A percentile compares a stretch with the other conserved stretches of the same genome.
phyloP scores from a whole-genome alignment of 2,888 invertebrate genomes.

The Plebejus anna region DNA sequence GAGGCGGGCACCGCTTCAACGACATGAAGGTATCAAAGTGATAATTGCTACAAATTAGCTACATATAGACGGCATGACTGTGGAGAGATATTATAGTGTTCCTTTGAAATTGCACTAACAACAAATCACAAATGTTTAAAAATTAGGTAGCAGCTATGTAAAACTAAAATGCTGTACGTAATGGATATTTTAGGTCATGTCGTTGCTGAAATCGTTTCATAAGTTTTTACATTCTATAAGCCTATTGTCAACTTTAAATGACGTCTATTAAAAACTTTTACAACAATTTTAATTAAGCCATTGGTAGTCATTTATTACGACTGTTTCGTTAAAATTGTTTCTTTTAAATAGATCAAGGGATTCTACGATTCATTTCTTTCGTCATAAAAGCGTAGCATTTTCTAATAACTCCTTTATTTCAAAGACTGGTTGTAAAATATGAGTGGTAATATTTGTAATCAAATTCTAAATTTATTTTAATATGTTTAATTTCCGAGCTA shows the following conservation, averaged over 20 bases:
- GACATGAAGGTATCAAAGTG: constrained; percentile 39
- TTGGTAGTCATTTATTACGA: neutral
- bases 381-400: constrained; percentile 16
- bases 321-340: constrained; percentile 13
- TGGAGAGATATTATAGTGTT: neutral
- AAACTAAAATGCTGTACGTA: too few relatives aligned
- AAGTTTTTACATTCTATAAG: neutral
- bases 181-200: too few relatives aligned
- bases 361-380: constrained; percentile 10
- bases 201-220: too few relatives aligned
- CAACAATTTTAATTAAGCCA: constrained; percentile 13
- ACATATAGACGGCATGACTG: neutral
- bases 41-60: constrained; percentile 35
- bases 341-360: constrained; percentile 20
- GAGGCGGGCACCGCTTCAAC: constrained; percentile 41
- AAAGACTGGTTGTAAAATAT: constrained; percentile 1
- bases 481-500: too few relatives aligned
- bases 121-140: too few relatives aligned
- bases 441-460: constrained; percentile 17
- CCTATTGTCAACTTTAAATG: neutral
- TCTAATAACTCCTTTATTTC: constrained; percentile 1
- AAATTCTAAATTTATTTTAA: neutral
- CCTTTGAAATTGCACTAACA: too few relatives aligned
- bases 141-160: too few relatives aligned
- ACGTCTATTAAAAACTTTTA: neutral